These are phyloP conservation scores for Chloropsis cyanopogon DNA, from an alignment of 2,113 vertebrate species.

Conservation along the genomic window DNA sequence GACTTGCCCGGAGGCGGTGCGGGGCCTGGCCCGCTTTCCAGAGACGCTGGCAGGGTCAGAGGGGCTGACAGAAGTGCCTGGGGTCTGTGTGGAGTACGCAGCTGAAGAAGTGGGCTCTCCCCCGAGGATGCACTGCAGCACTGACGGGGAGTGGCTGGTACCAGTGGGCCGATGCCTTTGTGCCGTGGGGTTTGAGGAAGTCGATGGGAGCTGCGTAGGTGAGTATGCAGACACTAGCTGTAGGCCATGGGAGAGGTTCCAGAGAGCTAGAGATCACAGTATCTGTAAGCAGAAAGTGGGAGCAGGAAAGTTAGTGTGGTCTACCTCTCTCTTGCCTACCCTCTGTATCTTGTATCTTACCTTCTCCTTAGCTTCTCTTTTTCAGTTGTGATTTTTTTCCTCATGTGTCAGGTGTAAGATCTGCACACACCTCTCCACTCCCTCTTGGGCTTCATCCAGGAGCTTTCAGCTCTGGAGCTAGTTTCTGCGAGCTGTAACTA, in stretches of 20 bases:
- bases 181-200: constrained; percentile 72
- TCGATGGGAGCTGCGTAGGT: constrained; percentile 55
- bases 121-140: constrained; percentile 76
- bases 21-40: constrained; percentile 69
- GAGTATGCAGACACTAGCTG: constrained; percentile 45
- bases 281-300: not conserved
- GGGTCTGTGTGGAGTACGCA: constrained; percentile 64
- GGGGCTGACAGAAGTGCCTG: constrained; percentile 65
- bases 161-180: constrained; percentile 72
- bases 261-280: not conserved
- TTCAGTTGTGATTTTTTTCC: not conserved
- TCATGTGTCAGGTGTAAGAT: not conserved
- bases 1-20: constrained; percentile 63
- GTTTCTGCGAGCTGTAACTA: constrained; percentile 28
- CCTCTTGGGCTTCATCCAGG: constrained; percentile 47
- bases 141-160: constrained; percentile 75
- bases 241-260: constrained; percentile 12
- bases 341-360: not conserved
- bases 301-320: not conserved
- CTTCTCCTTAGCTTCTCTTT: not conserved
- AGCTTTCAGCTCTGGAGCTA: constrained; percentile 25
- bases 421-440: constrained; percentile 28
- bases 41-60: constrained; percentile 61
- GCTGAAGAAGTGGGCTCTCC: constrained; percentile 36
- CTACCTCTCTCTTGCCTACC: not conserved